Evolutionary conservation across 2,888 invertebrate genomes (phyloP).

Genomic region (Drosophila colorata): DNA sequence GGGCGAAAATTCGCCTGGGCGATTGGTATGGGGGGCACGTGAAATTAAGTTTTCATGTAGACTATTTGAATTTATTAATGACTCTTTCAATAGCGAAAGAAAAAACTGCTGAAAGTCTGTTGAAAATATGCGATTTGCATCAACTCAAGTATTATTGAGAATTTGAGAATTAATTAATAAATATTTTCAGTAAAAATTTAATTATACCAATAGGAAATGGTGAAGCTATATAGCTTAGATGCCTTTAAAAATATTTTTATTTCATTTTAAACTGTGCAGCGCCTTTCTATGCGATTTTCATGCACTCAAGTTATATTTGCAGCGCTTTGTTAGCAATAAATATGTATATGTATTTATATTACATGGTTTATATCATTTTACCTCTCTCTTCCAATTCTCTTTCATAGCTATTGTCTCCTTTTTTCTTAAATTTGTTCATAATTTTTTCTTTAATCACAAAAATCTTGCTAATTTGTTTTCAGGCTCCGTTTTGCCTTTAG

Average conservation of each 20-base stretch:
- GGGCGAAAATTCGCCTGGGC: conserved; percentile 13
- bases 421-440: background rate
- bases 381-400: too few species aligned
- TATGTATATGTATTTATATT: too few species aligned
- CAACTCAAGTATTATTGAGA: background rate
- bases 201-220: too few species aligned
- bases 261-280: background rate
- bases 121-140: background rate
- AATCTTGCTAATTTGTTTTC: background rate
- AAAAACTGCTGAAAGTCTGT: background rate
- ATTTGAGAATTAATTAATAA: background rate
- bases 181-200: background rate
- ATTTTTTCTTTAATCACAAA: background rate
- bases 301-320: background rate
- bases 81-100: conserved; percentile 5
- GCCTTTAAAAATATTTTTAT: too few species aligned
- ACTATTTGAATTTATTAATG: conserved; percentile 60
- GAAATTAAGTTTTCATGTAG: conserved; percentile 59
- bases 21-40: conserved; percentile 20
- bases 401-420: background rate
- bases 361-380: too few species aligned
- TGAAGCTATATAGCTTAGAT: too few species aligned
- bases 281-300: background rate
- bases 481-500: background rate
- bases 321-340: too few species aligned